These are phyloP conservation scores for Pogoniulus pusillus DNA, from an alignment of 2,797 vertebrate species.

Conservation along the genomic window DNA sequence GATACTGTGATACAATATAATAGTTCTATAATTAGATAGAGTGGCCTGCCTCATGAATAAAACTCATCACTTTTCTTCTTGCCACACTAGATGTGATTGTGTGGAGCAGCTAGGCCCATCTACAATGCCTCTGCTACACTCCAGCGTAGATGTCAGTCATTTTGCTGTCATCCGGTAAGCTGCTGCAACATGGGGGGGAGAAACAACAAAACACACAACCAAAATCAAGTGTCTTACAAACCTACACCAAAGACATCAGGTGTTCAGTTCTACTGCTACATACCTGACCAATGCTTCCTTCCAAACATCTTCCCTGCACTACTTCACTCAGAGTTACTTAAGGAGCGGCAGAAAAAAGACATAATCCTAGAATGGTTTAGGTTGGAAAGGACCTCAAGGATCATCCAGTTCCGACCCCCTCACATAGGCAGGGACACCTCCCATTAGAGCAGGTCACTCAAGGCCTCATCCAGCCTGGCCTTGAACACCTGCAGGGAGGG, in stretches of 20 bases:
- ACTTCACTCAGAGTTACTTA: background rate
- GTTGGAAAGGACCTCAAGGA: too few relatives aligned
- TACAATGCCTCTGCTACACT: background rate
- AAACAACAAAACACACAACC: background rate
- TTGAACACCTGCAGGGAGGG: too few relatives aligned
- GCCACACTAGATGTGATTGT: background rate
- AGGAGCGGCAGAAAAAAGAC: background rate
- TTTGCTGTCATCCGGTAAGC: background rate
- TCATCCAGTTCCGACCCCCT: too few relatives aligned
- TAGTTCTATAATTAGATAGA: background rate
- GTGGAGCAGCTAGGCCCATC: too few relatives aligned
- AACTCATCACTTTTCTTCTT: background rate
- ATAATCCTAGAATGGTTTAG: too few relatives aligned
- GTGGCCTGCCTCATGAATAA: background rate
- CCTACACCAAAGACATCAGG: background rate
- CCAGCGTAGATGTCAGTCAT: background rate
- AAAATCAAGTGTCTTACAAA: background rate
- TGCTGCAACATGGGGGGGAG: too few relatives aligned
- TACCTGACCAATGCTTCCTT: background rate
- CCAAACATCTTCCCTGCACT: accelerated
- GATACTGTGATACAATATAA: too few relatives aligned
- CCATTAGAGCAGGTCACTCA: too few relatives aligned
- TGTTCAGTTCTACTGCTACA: accelerated
- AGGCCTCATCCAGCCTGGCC: too few relatives aligned
- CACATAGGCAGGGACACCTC: too few relatives aligned